Evolutionary conservation across 2,888 invertebrate species (phyloP), one percentile per base, ranked within the genome.

Genomic region (Caenorhabditis panamensis): DNA sequence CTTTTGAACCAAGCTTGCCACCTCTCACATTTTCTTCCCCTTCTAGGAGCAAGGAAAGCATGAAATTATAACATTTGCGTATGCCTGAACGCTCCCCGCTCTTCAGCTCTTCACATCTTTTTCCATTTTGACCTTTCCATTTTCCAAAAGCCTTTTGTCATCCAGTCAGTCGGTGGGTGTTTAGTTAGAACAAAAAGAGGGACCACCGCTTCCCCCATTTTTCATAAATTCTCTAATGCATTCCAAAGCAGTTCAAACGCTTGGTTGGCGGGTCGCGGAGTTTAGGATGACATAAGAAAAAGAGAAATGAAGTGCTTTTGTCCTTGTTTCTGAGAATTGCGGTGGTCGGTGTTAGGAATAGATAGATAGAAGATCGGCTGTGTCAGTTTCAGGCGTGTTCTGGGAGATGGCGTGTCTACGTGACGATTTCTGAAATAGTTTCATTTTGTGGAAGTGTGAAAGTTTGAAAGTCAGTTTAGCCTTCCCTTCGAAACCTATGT

Each of bases 151-250:
- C 47, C 47, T 47, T 47, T 47, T 20, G 47, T 47, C 47, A 5
- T 6, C 13, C 41, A n/a, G n/a, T 36, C 5, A 11, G 11, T 36
- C 18, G 47, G 47, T 51, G 51, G 26, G 26, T 51, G 51, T 51
- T 51, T 51, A 11, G 51, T 6, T 20, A 9, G 44, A 28, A 44
- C 9, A n/a, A 56, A 56, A 26, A 58, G 54, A 28, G 22, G 31
- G 31, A 31, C 31, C 31, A 4, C 44, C 8, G 16, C 20, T 4
- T 16, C 16, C 31, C 9, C 9, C 31, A 31, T 31, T 31, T 31
- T 20, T 11, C 56, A 63, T 54, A 16, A 28, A 56, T 62, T 56
- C 49, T 49, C 26, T 63, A 53, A 72, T 72, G 72, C 72, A 72
- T 72, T 58, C 47, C 24, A 37, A 64, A 72, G 56, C 58, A 72